Base-by-base conservation (phyloP, 53 echinoderm and acorn worm genomes). In the Echinarachnius parma region DNA sequence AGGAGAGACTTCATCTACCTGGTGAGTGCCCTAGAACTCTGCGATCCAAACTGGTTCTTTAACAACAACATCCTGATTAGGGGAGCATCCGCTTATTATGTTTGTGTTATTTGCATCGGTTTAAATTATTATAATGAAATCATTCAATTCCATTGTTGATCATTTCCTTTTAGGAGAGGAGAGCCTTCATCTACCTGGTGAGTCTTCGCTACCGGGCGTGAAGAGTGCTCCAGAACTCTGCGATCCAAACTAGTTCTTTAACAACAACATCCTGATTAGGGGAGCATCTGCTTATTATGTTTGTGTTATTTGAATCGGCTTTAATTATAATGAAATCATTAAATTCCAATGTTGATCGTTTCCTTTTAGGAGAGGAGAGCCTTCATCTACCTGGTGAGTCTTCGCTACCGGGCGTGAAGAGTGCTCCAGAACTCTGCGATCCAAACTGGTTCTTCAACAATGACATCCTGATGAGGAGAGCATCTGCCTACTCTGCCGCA, bases 361-460 rank as follows among this genome's bases (percentile, higher is more conserved):
- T n/a, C n/a, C n/a, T n/a, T 39, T 37, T 15, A 62, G 62, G 24
- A 24, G 62, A 62, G 21, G 62, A 62, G 10, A 10, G 29, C 31
- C 24, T 62, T 0, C 21, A 62, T 22, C 36, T 62, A 20, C 62
- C 62, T 10, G n/a, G 9, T 47, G 4, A n/a, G 2, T 28, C 74
- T 53, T 65, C 62, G 14, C 69, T 93, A 15, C 77, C 86, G 3
- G 63, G 69, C 0, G 93, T 93, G 1, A 86, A 78, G 35, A 89
- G 93, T 33, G 93, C 86, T 36, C 93, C 93, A 0, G 74, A 85
- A 37, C 80, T 93, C 10, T 78, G 68, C 48, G 87, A 87, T 62
- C 80, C 80, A 4, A 83, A 76, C 66, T 91, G 92, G 92, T 80
- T 78, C 4, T 80, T 91, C 77, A 87, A 87, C 53, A 84, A 91